A percentile compares a stretch with the other conserved stretches of the same genome.
Conservation (phyloP, 1,140 invertebrate genomes). For the Euwallacea similis region DNA sequence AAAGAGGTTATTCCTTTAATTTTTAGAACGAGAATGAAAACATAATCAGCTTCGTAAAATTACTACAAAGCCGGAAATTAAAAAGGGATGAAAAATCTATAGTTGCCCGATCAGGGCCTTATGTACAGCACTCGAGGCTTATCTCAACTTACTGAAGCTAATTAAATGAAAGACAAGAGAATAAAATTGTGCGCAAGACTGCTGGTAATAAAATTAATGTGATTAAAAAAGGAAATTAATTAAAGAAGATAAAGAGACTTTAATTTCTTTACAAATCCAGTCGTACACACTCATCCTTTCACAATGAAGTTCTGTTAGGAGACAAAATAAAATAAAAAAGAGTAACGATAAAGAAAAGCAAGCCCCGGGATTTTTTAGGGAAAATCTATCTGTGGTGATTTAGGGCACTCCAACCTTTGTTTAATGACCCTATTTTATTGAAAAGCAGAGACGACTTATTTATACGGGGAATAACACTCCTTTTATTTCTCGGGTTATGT, state of each 20-base stretch:
- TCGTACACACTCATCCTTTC: slow-evolving; percentile 37
- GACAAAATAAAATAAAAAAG: slow-evolving; percentile 37
- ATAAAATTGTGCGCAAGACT: slow-evolving; percentile 27
- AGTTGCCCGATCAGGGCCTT: background rate
- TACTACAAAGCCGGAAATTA: slow-evolving; percentile 1
- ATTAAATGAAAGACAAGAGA: slow-evolving; percentile 30
- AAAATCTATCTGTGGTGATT: slow-evolving; percentile 34
- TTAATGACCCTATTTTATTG: slow-evolving; percentile 31
- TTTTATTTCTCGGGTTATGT: background rate
- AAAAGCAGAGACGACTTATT: slow-evolving; percentile 18
- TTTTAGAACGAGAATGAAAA: too few species aligned
- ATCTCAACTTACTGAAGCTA: slow-evolving; percentile 20
- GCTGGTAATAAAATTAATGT: slow-evolving; percentile 37
- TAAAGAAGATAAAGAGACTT: slow-evolving; percentile 37
- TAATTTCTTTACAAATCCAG: slow-evolving; percentile 39
- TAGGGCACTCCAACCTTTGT: slow-evolving; percentile 30
- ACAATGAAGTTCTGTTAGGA: slow-evolving; percentile 35
- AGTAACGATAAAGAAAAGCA: slow-evolving; percentile 37
- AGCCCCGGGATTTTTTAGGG: slow-evolving; percentile 34
- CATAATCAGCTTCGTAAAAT: too few species aligned
- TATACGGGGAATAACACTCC: slow-evolving; percentile 18
- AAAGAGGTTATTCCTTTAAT: too few species aligned
- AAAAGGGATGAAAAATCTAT: slow-evolving; percentile 11
- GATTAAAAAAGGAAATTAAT: slow-evolving; percentile 39
- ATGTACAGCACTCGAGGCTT: slow-evolving; percentile 1